phyloP scores from a whole-genome alignment of 2,797 vertebrate genomes.

The Eptatretus atami region DNA sequence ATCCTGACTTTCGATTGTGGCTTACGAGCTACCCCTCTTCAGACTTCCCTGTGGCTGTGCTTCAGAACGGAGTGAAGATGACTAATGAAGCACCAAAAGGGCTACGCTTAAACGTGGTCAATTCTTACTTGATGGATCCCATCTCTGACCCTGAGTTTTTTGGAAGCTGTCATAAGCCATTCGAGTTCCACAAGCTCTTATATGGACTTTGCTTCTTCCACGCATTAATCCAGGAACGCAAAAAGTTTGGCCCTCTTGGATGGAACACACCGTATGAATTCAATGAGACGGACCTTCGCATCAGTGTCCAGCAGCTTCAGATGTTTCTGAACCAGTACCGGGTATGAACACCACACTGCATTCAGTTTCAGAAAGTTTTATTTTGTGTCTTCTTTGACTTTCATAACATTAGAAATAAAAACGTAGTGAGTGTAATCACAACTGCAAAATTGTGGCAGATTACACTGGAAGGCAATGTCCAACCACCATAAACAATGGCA shows the following conservation, averaged over 20 bases:
- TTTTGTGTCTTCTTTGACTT: no score
- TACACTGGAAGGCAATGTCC: no score
- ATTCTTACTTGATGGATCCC: conserved; percentile 49
- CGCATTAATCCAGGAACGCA: conserved; percentile 37
- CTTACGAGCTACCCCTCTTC: conserved; percentile 56
- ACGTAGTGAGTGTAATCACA: no score
- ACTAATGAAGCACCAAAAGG: conserved; percentile 60
- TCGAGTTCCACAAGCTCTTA: conserved; percentile 43
- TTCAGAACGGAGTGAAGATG: conserved; percentile 68
- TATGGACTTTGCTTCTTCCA: conserved; percentile 61
- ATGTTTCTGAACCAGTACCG: conserved; percentile 52
- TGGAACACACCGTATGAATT: conserved; percentile 68
- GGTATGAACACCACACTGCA: conserved; percentile 14
- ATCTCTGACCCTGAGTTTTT: conserved; percentile 45
- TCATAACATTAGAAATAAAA: no score
- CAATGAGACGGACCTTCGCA: conserved; percentile 44
- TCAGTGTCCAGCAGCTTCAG: conserved; percentile 47
- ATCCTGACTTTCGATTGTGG: conserved; percentile 57
- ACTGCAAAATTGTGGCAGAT: no score
- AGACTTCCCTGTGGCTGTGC: conserved; percentile 44
- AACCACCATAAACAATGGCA: no score
- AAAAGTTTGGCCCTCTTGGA: conserved; percentile 46
- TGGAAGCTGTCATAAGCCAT: conserved; percentile 31
- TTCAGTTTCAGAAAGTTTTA: no score
- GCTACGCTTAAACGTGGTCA: conserved; percentile 35